A percentile compares a stretch with the other conserved stretches of the same genome.
Conservation (phyloP, 2,113 vertebrate species). For the Chionis minor region DNA sequence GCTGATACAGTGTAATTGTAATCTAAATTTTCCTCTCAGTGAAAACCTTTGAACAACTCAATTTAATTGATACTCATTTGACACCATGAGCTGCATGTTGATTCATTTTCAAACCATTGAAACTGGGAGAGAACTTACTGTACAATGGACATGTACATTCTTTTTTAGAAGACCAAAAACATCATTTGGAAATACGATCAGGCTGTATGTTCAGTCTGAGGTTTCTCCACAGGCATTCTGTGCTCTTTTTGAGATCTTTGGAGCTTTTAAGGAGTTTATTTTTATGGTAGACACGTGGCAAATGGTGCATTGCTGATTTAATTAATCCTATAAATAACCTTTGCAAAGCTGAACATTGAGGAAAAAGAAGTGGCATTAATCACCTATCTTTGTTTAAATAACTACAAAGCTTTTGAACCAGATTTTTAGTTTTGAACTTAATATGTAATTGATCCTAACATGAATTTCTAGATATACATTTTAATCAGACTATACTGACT, state of each 20-base stretch:
- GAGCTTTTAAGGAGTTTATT: neutral
- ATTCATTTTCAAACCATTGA: constrained; percentile 8
- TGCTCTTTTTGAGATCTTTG: neutral
- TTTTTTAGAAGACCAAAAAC: neutral
- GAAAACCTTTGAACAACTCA: neutral
- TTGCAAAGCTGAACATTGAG: neutral
- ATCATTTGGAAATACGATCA: neutral
- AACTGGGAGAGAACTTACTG: neutral
- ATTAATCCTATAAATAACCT: neutral
- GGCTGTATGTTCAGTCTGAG: neutral
- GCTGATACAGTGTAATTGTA: neutral
- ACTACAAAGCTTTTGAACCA: neutral
- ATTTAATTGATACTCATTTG: neutral
- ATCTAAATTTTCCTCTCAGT: neutral
- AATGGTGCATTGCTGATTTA: neutral
- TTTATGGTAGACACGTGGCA: neutral
- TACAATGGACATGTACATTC: neutral
- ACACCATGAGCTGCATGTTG: neutral
- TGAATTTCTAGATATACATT: neutral
- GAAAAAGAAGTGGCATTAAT: neutral
- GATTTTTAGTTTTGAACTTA: neutral
- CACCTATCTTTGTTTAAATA: neutral
- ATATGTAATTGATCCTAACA: neutral
- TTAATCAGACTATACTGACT: neutral
- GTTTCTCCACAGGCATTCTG: neutral